A percentile compares a stretch with the other conserved stretches of the same genome.
These are phyloP conservation scores for Scaptomyza tumidula DNA, from an alignment of 2,888 invertebrate species.

Conservation along the genomic window DNA sequence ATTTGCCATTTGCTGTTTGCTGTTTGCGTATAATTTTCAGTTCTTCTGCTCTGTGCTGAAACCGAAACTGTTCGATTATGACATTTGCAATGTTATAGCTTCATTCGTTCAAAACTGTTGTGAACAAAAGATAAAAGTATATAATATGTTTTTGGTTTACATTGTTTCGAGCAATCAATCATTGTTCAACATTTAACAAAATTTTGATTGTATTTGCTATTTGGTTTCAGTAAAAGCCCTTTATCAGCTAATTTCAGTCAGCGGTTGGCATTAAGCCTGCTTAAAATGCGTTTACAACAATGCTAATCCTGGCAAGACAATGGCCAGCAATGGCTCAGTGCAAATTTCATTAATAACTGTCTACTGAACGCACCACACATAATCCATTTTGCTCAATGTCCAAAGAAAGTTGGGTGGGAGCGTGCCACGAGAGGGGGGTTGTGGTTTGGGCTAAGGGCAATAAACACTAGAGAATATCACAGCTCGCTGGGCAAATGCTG, in stretches of 20 bases:
- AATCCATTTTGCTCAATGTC: slow-evolving; percentile 69
- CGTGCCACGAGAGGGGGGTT: background rate
- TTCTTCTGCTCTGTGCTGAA: slow-evolving; percentile 23
- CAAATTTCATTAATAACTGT: slow-evolving; percentile 77
- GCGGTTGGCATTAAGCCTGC: slow-evolving; percentile 23
- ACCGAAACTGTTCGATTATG: slow-evolving; percentile 22
- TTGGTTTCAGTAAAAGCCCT: background rate
- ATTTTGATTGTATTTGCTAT: background rate
- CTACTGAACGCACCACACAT: slow-evolving; percentile 55
- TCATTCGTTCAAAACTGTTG: slow-evolving; percentile 12
- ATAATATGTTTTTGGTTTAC: background rate
- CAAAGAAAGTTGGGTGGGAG: background rate
- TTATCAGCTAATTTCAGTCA: slow-evolving; percentile 48
- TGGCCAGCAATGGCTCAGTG: slow-evolving; percentile 34
- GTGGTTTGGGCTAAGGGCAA: slow-evolving; percentile 45
- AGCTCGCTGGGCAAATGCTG: slow-evolving; percentile 63
- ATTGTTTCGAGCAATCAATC: background rate
- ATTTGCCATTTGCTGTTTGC: slow-evolving; percentile 28
- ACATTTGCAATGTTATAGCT: slow-evolving; percentile 37
- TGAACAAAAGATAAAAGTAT: background rate
- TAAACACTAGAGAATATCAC: slow-evolving; percentile 67
- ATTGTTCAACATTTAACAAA: background rate
- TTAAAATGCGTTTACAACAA: slow-evolving; percentile 65
- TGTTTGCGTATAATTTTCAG: slow-evolving; percentile 32
- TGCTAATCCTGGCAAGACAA: slow-evolving; percentile 66